Evolutionary conservation across 2,797 vertebrate genomes (phyloP), one percentile per base, ranked within the genome.

Genomic region (Meriones psammophilus): DNA sequence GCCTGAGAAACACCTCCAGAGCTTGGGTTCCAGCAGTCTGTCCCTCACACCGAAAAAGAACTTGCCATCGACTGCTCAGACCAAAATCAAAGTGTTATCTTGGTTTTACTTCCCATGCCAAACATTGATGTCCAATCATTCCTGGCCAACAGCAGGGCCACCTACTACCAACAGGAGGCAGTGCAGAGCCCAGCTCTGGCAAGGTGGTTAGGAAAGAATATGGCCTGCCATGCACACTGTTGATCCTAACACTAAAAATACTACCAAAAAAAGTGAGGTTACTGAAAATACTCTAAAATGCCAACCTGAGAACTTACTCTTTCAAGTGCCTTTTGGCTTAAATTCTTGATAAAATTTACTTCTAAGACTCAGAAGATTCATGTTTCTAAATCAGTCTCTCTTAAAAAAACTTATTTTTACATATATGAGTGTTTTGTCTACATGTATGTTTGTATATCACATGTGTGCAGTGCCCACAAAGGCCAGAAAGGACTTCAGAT

Each of bases 291-390:
- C 36, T 20, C 83, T 12, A 10, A 46, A 46, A 26, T 62, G 10
- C 30, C 86, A 94, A 79, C 68, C 60, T 50, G 18, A 15, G 88
- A 60, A 77, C 14, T 74, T 17, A 50, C 46, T 84, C 77, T 39
- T 62, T 79, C 58, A 91, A 86, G 18, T 64, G 78, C 24, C 42
- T 94, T 92, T 24, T 20, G 13, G 26, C 69, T 94, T 94, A 94
- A 90, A 89, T 20, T 62, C 12, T 83, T 54, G 39, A 50, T 78
- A 78, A 71, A 93, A 78, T 94, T 98, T 98, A 97, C 62, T 96
- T 96, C 73, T 46, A 13, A 46, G 56, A 30, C 50, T 96, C 97
- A 92, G 86, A 93, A 94, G 5, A 36, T 15, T 54, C 50, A 46
- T 8, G 42, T 28, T 50, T 68, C 81, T 94, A 73, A 97, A 83